Percentiles rank a stretch among this genome's conserved stretches.
Conservation (phyloP, 2,113 vertebrate genomes). For the Mastomys coucha region DNA sequence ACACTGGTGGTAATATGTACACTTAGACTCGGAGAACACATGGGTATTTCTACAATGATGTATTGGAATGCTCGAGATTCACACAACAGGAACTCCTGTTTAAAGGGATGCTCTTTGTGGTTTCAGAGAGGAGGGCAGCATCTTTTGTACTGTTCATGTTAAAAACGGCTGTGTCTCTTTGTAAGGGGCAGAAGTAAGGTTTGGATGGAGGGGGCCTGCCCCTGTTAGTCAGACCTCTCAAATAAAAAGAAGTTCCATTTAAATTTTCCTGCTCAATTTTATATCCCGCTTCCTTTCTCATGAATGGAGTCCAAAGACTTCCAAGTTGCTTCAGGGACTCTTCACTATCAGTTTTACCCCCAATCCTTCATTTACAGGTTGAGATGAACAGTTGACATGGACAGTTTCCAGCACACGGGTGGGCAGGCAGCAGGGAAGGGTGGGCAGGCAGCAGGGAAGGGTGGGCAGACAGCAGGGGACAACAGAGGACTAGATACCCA, state of each 20-base stretch:
- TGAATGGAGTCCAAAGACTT: neutral
- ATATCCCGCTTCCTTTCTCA: neutral
- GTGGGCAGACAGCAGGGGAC: neutral
- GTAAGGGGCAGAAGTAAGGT: neutral
- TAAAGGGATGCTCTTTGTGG: constrained; percentile 1
- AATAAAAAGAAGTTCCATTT: neutral
- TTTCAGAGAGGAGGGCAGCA: neutral
- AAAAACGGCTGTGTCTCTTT: neutral
- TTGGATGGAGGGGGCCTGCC: too few species aligned
- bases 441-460: neutral
- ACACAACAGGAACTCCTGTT: constrained; percentile 41
- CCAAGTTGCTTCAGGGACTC: neutral
- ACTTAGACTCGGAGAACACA: constrained; percentile 18
- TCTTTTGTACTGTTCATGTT: neutral
- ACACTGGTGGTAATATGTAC: constrained; percentile 32
- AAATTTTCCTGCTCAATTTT: neutral
- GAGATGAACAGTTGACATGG: neutral
- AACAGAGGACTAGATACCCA: neutral
- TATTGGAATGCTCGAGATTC: constrained; percentile 5
- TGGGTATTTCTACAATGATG: constrained; percentile 19
- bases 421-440: neutral
- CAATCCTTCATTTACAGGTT: neutral
- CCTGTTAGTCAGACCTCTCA: neutral
- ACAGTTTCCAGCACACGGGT: neutral
- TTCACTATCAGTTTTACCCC: too few species aligned